Conservation (phyloP, 2,888 invertebrate species). For the Caradrina clavipalpis region DNA sequence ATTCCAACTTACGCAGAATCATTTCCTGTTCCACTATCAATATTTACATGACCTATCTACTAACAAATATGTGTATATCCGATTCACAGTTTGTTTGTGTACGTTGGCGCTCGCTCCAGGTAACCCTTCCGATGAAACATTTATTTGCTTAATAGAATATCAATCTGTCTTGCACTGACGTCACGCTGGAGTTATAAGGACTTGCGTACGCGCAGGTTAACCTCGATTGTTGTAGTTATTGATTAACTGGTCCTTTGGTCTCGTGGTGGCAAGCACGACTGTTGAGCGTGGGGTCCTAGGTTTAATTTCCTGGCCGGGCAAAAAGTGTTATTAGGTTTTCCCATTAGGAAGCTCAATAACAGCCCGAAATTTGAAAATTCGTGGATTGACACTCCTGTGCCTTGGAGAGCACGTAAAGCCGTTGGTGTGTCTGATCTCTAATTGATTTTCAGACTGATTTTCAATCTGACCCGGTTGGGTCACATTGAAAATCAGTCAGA, state of each 20-base stretch:
- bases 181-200: slow-evolving; percentile 19
- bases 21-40: slow-evolving; percentile 35
- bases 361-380: too few species aligned
- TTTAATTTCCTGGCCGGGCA: too few species aligned
- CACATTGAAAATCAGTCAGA: too few species aligned
- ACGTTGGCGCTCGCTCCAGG: slow-evolving; percentile 36
- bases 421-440: too few species aligned
- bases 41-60: slow-evolving; percentile 40
- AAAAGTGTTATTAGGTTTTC: too few species aligned
- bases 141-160: slow-evolving; percentile 28
- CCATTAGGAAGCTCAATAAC: too few species aligned
- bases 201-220: not conserved
- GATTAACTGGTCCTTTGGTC: not conserved
- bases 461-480: too few species aligned
- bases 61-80: slow-evolving; percentile 21
- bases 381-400: too few species aligned
- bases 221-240: not conserved
- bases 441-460: too few species aligned
- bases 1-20: slow-evolving; percentile 24
- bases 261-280: too few species aligned
- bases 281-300: too few species aligned
- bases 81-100: slow-evolving; percentile 34
- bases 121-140: slow-evolving; percentile 26
- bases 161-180: slow-evolving; percentile 31
- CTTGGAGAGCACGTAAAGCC: too few species aligned